Evolutionary conservation across 1,140 invertebrate genomes (phyloP).

Genomic region (Sitodiplosis mosellana): DNA sequence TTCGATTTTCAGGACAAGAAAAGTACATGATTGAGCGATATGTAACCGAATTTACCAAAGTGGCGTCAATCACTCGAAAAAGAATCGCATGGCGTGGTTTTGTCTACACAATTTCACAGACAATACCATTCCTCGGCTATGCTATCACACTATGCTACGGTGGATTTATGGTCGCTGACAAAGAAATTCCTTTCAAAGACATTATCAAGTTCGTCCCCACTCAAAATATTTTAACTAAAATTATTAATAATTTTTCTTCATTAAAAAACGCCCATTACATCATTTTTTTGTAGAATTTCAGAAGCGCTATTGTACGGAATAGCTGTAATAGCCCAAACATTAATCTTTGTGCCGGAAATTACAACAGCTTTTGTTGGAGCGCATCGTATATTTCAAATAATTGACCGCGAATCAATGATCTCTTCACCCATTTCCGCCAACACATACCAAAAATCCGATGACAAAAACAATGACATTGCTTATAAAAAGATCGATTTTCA

Average conservation of each 20-base stretch:
- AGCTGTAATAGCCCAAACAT: constrained; percentile 67
- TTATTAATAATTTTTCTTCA: not conserved
- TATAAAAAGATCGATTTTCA: constrained; percentile 43
- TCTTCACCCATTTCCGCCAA: constrained; percentile 10
- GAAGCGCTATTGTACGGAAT: constrained; percentile 72
- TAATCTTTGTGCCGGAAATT: constrained; percentile 74
- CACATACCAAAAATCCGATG: constrained; percentile 28
- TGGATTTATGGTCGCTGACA: constrained; percentile 49
- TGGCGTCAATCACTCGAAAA: constrained; percentile 30
- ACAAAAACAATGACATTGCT: constrained; percentile 32
- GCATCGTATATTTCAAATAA: constrained; percentile 42
- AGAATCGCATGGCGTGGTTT: constrained; percentile 48
- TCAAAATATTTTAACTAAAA: not conserved
- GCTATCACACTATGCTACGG: constrained; percentile 66
- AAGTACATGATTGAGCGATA: constrained; percentile 35
- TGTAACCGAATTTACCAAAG: constrained; percentile 30
- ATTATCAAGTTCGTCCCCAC: constrained; percentile 76
- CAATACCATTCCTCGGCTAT: constrained; percentile 63
- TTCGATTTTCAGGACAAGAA: constrained; percentile 10
- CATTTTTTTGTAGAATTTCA: constrained; percentile 40
- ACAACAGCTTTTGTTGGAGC: constrained; percentile 66
- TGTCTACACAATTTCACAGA: constrained; percentile 61
- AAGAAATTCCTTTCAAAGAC: constrained; percentile 43
- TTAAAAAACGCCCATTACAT: not conserved
- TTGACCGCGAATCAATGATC: constrained; percentile 36